Conservation (phyloP, 2,888 invertebrate genomes). For the Brassicogethes aeneus region DNA sequence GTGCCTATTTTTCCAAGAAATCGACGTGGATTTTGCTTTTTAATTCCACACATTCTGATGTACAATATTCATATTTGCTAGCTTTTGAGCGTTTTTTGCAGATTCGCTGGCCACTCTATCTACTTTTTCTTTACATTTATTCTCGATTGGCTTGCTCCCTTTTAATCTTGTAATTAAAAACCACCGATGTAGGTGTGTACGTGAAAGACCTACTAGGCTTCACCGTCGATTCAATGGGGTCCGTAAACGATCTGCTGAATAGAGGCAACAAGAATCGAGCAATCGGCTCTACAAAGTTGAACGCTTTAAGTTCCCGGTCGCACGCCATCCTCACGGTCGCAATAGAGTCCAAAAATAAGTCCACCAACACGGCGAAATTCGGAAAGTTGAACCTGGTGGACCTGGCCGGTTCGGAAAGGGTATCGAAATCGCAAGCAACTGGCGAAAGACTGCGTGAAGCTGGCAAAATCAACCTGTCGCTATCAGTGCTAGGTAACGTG, state of each 20-base stretch:
- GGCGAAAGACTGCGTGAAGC: constrained; percentile 88
- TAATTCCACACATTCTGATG: too few relatives aligned
- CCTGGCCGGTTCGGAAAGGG: constrained; percentile 92
- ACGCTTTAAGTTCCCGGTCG: constrained; percentile 84
- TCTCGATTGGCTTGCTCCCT: too few relatives aligned
- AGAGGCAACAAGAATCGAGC: constrained; percentile 87
- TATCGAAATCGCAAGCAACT: constrained; percentile 87
- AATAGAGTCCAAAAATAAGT: constrained; percentile 82
- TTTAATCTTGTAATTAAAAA: too few relatives aligned
- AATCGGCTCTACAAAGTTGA: constrained; percentile 79
- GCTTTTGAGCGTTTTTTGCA: too few relatives aligned
- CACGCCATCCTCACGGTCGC: constrained; percentile 98
- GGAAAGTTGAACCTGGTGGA: constrained; percentile 95
- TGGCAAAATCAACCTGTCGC: constrained; percentile 90
- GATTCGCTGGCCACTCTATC: too few relatives aligned
- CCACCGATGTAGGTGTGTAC: constrained; percentile 92
- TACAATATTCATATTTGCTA: too few relatives aligned
- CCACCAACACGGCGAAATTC: constrained; percentile 67
- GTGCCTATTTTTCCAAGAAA: too few relatives aligned
- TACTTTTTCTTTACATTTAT: too few relatives aligned
- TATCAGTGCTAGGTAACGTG: constrained; percentile 93
- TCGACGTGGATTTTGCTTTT: too few relatives aligned
- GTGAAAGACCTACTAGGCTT: constrained; percentile 91
- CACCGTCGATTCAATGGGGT: constrained; percentile 92
- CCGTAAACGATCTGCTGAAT: constrained; percentile 88